Conservation (phyloP, 2,797 vertebrate genomes). For the Rhabdomys pumilio region DNA sequence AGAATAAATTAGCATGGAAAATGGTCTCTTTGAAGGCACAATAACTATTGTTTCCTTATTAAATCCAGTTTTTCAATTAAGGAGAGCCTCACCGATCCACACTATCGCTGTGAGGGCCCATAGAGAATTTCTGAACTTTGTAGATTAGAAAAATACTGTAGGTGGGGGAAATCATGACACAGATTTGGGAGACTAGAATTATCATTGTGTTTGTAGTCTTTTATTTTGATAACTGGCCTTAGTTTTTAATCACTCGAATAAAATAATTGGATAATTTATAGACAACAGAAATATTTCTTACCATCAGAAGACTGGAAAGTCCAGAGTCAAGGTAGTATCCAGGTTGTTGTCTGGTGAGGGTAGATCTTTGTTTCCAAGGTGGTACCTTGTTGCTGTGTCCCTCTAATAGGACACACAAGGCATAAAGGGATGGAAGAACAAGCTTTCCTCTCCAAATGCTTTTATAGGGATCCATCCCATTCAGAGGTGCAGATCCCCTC, state of each 20-base stretch:
- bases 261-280: not conserved
- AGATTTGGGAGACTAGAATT: conserved; percentile 69
- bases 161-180: conserved; percentile 63
- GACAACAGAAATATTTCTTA: conserved; percentile 8
- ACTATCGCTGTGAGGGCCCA: conserved; percentile 64
- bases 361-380: not conserved
- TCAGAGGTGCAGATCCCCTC: not conserved
- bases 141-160: conserved; percentile 80
- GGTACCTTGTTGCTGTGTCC: not conserved
- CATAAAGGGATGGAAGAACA: not conserved
- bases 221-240: conserved; percentile 72
- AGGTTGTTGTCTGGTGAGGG: not conserved
- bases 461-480: not conserved
- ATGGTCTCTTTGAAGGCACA: conserved; percentile 84
- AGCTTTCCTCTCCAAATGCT: no score
- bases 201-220: conserved; percentile 64
- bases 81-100: conserved; percentile 67
- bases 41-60: conserved; percentile 86
- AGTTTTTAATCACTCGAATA: conserved; percentile 70
- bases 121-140: conserved; percentile 83
- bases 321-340: not conserved
- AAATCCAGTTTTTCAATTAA: conserved; percentile 86
- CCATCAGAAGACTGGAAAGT: not conserved
- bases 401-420: not conserved
- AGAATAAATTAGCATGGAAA: conserved; percentile 85